These are phyloP conservation scores for Lagodon rhomboides DNA, from an alignment of 2,797 vertebrate species.

Conservation along the genomic window DNA sequence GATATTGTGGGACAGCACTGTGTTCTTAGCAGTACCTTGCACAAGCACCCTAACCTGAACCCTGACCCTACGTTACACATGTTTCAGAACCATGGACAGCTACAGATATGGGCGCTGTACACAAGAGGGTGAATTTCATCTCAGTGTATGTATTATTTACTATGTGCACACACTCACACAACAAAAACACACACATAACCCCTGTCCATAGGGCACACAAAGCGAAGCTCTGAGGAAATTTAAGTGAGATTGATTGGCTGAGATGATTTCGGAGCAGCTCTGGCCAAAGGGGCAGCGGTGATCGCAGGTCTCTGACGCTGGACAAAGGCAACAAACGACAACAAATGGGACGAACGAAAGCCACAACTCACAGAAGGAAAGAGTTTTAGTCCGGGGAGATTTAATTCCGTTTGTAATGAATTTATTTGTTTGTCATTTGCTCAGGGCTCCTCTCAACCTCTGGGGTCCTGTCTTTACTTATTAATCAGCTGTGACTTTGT, in stretches of 20 bases:
- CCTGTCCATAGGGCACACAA: constrained; percentile 13
- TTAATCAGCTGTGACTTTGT: constrained; percentile 70
- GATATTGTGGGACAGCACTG: constrained; percentile 38
- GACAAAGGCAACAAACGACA: constrained; percentile 52
- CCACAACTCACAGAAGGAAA: constrained; percentile 21
- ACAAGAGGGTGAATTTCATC: constrained; percentile 19
- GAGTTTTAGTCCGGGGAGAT: constrained; percentile 32
- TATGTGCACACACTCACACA: neutral
- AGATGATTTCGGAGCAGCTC: constrained; percentile 61
- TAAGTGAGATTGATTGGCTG: constrained; percentile 67
- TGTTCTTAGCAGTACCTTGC: constrained; percentile 48
- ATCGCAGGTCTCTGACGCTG: constrained; percentile 19
- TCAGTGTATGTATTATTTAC: neutral
- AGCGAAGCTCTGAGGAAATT: constrained; percentile 51
- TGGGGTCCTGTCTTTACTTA: constrained; percentile 71
- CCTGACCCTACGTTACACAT: no score
- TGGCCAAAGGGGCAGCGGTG: constrained; percentile 41
- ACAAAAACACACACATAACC: neutral
- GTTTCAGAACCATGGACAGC: no score
- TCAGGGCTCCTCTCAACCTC: constrained; percentile 60
- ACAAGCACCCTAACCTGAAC: no score
- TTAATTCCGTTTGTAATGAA: constrained; percentile 56
- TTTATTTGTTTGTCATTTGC: constrained; percentile 60
- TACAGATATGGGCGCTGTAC: neutral
- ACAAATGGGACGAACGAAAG: constrained; percentile 58